A percentile compares a stretch with the other conserved stretches of the same genome.
phyloP scores from a whole-genome alignment of 2,113 vertebrate genomes.

The Pelecanus crispus region DNA sequence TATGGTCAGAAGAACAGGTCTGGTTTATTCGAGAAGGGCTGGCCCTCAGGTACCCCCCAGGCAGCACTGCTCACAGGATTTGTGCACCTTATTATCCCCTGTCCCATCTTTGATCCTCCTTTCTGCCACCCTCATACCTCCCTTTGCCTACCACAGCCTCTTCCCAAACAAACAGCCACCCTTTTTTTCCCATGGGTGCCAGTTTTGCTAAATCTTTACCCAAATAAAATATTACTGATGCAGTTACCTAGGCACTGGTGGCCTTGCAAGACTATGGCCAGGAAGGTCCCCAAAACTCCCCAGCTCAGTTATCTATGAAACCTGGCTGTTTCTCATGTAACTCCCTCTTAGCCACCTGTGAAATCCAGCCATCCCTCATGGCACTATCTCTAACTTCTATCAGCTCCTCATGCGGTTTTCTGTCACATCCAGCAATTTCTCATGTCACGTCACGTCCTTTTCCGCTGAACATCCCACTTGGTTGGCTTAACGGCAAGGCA shows the following conservation, averaged over 20 bases:
- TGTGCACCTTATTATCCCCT: background rate
- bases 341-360: background rate
- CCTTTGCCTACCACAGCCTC: background rate
- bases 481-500: background rate
- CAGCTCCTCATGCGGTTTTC: background rate
- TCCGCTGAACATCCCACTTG: rapidly evolving
- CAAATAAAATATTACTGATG: background rate
- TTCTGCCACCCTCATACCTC: background rate
- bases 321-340: rapidly evolving
- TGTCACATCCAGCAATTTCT: background rate
- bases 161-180: background rate
- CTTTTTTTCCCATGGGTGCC: background rate
- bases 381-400: background rate
- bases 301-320: background rate
- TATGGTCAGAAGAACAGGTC: background rate
- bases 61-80: background rate
- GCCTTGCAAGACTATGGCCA: background rate
- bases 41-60: background rate
- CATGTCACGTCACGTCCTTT: background rate
- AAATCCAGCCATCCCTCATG: background rate
- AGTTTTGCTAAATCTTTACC: background rate
- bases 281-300: background rate
- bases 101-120: background rate
- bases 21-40: background rate
- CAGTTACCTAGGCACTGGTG: rapidly evolving